A percentile compares a stretch with the other conserved stretches of the same genome.
Conservation (phyloP, 2,113 vertebrate species). For the Fregata magnificens region DNA sequence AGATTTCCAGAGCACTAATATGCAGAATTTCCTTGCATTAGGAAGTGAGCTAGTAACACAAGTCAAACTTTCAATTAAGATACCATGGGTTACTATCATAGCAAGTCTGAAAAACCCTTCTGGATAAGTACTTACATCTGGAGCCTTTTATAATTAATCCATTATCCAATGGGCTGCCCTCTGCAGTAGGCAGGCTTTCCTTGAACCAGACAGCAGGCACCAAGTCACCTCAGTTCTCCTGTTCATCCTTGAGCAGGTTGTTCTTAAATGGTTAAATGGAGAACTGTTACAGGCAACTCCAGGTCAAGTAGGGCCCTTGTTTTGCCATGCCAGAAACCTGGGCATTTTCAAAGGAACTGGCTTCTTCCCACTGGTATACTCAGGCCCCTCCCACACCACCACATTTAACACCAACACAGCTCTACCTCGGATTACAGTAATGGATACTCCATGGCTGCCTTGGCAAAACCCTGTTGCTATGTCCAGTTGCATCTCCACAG, state of each 20-base stretch:
- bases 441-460: background rate
- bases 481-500: background rate
- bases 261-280: background rate
- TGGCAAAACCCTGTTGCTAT: background rate
- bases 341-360: background rate
- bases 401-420: background rate
- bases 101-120: background rate
- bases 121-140: background rate
- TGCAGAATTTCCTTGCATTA: background rate
- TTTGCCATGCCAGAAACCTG: background rate
- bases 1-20: background rate
- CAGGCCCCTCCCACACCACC: background rate
- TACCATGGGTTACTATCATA: background rate
- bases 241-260: background rate
- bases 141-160: background rate
- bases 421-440: background rate
- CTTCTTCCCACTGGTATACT: background rate
- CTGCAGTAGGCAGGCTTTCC: background rate
- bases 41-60: background rate
- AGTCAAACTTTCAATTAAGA: background rate
- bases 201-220: background rate
- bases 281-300: background rate
- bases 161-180: background rate
- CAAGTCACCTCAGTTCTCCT: background rate
- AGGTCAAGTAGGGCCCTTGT: background rate